Evolutionary conservation across 2,113 vertebrate genomes (phyloP).

Genomic region (Sphyrna mokarran): DNA sequence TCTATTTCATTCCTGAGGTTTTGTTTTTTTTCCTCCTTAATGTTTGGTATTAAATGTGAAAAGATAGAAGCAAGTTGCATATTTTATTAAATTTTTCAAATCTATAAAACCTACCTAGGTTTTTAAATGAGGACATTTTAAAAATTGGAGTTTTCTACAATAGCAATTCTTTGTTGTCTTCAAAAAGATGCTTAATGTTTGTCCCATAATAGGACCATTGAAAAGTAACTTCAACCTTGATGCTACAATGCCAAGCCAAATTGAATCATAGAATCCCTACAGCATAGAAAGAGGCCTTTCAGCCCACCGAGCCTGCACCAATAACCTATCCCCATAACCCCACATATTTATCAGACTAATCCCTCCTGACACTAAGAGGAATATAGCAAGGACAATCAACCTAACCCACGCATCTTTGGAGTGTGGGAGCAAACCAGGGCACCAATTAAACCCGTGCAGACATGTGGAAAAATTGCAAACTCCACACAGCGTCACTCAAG

Average conservation of each 20-base stretch:
- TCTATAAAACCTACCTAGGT: neutral
- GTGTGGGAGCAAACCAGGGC: too few relatives aligned
- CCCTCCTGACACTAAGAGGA: too few relatives aligned
- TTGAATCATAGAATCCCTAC: neutral
- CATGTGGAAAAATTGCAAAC: too few relatives aligned
- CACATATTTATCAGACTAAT: too few relatives aligned
- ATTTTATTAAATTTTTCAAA: neutral
- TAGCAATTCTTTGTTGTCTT: neutral
- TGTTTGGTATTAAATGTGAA: neutral
- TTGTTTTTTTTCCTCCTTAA: neutral
- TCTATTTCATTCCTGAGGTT: slow-evolving; percentile 29
- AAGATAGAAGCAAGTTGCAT: neutral
- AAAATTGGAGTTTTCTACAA: neutral
- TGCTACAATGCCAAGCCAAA: neutral
- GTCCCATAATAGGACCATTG: neutral
- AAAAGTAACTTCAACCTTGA: neutral
- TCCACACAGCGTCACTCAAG: too few relatives aligned
- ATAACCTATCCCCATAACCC: too few relatives aligned
- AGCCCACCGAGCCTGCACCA: too few relatives aligned
- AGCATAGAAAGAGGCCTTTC: too few relatives aligned
- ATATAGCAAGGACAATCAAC: too few relatives aligned
- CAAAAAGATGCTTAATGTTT: neutral
- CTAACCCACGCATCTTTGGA: too few relatives aligned
- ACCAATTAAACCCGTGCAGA: too few relatives aligned
- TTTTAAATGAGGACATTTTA: neutral